phyloP scores from a whole-genome alignment of 2,113 vertebrate species.

The Balaeniceps rex region DNA sequence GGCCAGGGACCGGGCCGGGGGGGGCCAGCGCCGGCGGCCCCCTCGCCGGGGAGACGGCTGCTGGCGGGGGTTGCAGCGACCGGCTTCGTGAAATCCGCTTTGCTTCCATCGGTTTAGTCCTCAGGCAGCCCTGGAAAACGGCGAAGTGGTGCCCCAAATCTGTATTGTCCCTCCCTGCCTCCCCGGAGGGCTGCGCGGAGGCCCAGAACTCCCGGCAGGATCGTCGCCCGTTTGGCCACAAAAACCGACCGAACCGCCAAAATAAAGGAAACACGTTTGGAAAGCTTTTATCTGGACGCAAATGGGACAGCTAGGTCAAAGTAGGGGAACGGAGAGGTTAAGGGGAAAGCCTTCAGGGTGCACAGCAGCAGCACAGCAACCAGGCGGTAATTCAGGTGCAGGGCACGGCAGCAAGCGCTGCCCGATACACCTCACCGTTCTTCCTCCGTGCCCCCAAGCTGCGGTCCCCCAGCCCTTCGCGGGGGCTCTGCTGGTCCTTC shows the following conservation, averaged over 20 bases:
- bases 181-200: too few relatives aligned
- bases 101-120: rapidly evolving
- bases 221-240: rapidly evolving
- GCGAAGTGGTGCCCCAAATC: not conserved
- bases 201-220: too few relatives aligned
- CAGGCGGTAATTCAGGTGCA: rapidly evolving
- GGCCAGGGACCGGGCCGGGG: too few relatives aligned
- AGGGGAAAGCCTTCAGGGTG: too few relatives aligned
- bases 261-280: not conserved
- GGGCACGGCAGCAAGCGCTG: rapidly evolving
- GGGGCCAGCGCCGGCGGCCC: not conserved
- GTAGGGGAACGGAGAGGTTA: rapidly evolving
- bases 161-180: not conserved
- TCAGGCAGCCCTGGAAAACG: not conserved
- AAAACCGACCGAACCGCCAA: not conserved
- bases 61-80: too few relatives aligned
- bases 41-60: not conserved
- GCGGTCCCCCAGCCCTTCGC: rapidly evolving
- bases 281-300: not conserved
- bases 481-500: not conserved
- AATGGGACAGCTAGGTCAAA: not conserved
- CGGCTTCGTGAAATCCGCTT: not conserved
- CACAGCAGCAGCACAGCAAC: not conserved
- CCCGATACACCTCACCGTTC: rapidly evolving
- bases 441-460: not conserved